Evolutionary conservation across 2,113 vertebrate species (phyloP), one percentile per base, ranked within the genome.

Genomic region (Ploceus nigricollis): DNA sequence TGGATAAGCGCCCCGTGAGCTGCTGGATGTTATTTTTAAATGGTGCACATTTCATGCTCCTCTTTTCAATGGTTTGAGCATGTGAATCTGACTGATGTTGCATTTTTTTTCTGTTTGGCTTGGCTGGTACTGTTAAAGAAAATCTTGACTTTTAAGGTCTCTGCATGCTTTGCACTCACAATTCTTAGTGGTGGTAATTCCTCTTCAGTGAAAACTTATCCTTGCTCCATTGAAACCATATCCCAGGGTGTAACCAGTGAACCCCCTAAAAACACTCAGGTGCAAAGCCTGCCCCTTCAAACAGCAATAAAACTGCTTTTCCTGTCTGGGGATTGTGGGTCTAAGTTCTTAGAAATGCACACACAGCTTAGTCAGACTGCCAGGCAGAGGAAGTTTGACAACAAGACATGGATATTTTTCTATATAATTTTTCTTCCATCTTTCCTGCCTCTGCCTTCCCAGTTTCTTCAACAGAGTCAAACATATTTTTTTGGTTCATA

Each of bases 251-350:
- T 10, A 58, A 33, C 9, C 47, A 27, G 22, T 60, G 18, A 44
- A 44, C 20, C 24, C 24, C 21, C 22, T 13, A 30, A 45, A 76
- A 66, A 63, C 42, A 14, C 31, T 11, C 7, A 9, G 8, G 19
- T 66, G 39, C 56, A 51, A 92, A 91, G 9, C 12, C 58, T 47
- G 2, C 2, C 19, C 18, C 40, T 9, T 50, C 64, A 25, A 45
- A 17, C 15, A 25, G 23, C 23, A 20, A 3, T 8, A 9, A 11
- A 54, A 25, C n/a, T 81, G 50, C 1, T 27, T 84, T 64, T 45
- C 45, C n/a, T 70, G 0, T 9, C 44, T 82, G 33, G 27, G 50
- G 2, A 16, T 11, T 27, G 22, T 30, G 25, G 0, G 10, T 64
- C 35, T 61, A 15, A 56, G 54, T 7, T 48, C 54, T 45, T 10